Conservation (phyloP, 2,797 vertebrate species). For the Pitangus sulphuratus region DNA sequence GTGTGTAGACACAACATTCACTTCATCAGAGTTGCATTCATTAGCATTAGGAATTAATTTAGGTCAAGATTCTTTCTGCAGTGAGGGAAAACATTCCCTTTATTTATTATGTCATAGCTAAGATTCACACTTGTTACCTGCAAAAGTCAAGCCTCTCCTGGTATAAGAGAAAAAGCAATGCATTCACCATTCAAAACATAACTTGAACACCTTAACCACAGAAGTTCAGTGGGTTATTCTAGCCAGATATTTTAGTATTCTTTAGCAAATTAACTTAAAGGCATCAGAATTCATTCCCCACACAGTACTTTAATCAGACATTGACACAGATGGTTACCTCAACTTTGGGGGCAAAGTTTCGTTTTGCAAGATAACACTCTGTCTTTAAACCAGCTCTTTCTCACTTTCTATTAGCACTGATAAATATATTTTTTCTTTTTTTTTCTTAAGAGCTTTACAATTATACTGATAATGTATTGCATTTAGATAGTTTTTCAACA, state of each 20-base stretch:
- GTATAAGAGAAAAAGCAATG: not conserved
- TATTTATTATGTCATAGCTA: not conserved
- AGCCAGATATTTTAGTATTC: not conserved
- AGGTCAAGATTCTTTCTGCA: not conserved
- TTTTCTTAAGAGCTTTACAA: not conserved
- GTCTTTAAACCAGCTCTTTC: constrained; percentile 34
- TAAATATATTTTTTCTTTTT: not conserved
- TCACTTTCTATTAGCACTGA: constrained; percentile 6
- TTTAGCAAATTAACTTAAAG: not conserved
- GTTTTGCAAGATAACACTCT: constrained; percentile 40
- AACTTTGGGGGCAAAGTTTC: constrained; percentile 35
- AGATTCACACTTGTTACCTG: not conserved
- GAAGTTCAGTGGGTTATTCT: not conserved
- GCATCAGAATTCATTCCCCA: constrained; percentile 31
- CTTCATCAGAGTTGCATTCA: not conserved
- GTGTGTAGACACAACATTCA: not conserved
- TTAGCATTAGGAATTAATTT: constrained; percentile 18
- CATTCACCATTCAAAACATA: not conserved
- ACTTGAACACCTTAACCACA: not conserved
- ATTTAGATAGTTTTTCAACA: not conserved
- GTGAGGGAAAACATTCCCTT: not conserved
- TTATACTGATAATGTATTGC: not conserved
- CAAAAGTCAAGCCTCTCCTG: not conserved
- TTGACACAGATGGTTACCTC: constrained; percentile 61
- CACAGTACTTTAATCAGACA: constrained; percentile 20